Base-by-base conservation (phyloP, 37 sponge, comb jelly and placozoan species). In the Hormiphora californensis region DNA sequence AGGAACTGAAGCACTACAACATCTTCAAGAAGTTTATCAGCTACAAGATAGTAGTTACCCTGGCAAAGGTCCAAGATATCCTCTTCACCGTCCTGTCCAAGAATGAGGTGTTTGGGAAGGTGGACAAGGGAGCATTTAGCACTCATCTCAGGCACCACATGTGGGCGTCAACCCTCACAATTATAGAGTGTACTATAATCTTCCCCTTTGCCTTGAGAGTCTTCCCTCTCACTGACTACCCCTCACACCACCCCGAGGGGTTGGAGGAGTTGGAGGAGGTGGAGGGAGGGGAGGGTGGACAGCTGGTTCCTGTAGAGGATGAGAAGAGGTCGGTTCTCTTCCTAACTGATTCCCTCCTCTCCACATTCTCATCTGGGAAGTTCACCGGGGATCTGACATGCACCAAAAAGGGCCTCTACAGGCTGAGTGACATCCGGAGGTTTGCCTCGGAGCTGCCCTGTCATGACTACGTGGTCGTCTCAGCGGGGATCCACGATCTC, bases 21-120 rank as follows among this genome's bases (percentile, higher is more conserved):
- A 65, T 65, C 32, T 65, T 65, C 68, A 65, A 65, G 68, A 65
- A 65, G 68, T 65, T 65, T 39, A 65, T 65, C 68, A 65, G 68
- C 68, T 65, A 65, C 68, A 65, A 65, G 68, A 65, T 65, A 5
- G 68, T 65, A 19, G 68, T 65, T 4, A 65, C 68, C 19, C 68
- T 65, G 35, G 68, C 68, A 5, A 65, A 65, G 21, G 68, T 65
- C 21, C 68, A 65, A 19, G 68, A 65, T 39, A 65, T 65, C 68
- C 31, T 65, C 35, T 65, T 65, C 36, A 65, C 68, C 21, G 39
- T 65, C 7, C 39, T 65, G 68, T 65, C 68, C 7, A 65, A 25
- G 39, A 65, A 65, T 36, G 68, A 25, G 32, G 68, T 25, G 7
- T 65, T 65, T 32, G 68, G 68, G 39, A 39, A 65, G 7, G 39